Conservation (phyloP, 2,888 invertebrate genomes). For the Drosophila maculinotata region DNA sequence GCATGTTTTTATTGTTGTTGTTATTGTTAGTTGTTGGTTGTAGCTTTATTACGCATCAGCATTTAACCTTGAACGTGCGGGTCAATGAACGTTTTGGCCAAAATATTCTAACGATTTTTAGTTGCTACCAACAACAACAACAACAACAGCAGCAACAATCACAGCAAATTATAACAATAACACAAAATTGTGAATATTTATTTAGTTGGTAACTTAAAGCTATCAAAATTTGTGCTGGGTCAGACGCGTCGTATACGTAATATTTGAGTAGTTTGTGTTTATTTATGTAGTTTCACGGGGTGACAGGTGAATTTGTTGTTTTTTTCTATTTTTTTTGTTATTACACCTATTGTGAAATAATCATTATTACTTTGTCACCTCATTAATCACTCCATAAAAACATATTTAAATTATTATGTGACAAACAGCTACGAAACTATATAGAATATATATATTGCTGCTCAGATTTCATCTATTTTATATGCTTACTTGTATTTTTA, state of each 20-base stretch:
- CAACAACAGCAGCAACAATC: constrained; percentile 42
- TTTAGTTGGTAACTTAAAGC: constrained; percentile 49
- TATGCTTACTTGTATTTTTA: no score
- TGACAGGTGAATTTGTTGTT: background rate
- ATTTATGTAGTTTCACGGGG: background rate
- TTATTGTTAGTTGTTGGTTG: constrained; percentile 23
- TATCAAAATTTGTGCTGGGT: no score
- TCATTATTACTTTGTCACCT: background rate
- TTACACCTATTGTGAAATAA: background rate
- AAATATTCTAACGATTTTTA: constrained; percentile 73
- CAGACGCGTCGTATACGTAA: constrained; percentile 55
- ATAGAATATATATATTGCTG: no score
- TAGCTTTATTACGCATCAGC: constrained; percentile 73
- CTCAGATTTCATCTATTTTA: no score
- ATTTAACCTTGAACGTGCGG: constrained; percentile 82
- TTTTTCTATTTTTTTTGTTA: background rate
- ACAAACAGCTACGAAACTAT: no score
- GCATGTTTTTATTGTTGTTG: constrained; percentile 35
- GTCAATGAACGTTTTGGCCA: constrained; percentile 83
- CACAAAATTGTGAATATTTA: constrained; percentile 39
- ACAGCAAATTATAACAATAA: constrained; percentile 45
- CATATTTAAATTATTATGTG: background rate
- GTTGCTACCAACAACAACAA: constrained; percentile 43
- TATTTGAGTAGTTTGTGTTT: constrained; percentile 12
- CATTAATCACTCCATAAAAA: constrained; percentile 6